Base-by-base conservation (phyloP, 2,888 invertebrate species). In the Drosophila multiciliata region DNA sequence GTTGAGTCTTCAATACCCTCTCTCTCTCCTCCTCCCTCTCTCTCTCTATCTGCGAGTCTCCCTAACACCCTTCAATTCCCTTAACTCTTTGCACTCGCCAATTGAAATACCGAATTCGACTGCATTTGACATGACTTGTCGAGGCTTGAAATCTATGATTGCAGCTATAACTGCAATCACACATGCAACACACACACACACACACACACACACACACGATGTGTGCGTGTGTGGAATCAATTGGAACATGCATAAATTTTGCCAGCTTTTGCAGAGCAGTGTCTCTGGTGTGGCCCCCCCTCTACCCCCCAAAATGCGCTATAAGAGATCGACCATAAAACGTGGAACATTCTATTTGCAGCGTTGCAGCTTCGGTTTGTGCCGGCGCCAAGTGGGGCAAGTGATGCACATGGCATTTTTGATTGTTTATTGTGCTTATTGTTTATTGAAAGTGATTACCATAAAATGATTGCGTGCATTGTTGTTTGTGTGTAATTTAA, bases 121-220 rank as follows among this genome's bases (percentile, higher is more conserved):
- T 85, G 85, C 90, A 89, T 72, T 89, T 85, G 85, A 85, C 85
- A 72, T 89, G 82, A 85, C 87, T 85, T 87, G 89, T 75, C 85
- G 77, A 88, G 76, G 77, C 77, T 85, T 77, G 88, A 89, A 85
- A 85, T 85, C 85, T 85, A 85, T 87, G 85, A 85, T 85, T 85
- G 85, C 85, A 76, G 85, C 83, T 75, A 85, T 85, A 87, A 53
- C 64, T 71, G 53, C 29, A 62, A 50, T 59, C 66, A 48, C 66
- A 36, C 26, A 55, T n/a, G 55, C n/a, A 36, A 23, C 9, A 52
- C 69, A 48, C 60, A 53, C 45, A 35, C 52, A 15, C 50, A 26
- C 45, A 29, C 50, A 36, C 38, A 48, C 40, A 36, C 52, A 55
- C 55, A 38, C 23, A 42, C 45, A 35, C n/a, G 6, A 26, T 55